These are phyloP conservation scores for Axis porcinus DNA, from an alignment of 2,113 vertebrate species.

Conservation along the genomic window DNA sequence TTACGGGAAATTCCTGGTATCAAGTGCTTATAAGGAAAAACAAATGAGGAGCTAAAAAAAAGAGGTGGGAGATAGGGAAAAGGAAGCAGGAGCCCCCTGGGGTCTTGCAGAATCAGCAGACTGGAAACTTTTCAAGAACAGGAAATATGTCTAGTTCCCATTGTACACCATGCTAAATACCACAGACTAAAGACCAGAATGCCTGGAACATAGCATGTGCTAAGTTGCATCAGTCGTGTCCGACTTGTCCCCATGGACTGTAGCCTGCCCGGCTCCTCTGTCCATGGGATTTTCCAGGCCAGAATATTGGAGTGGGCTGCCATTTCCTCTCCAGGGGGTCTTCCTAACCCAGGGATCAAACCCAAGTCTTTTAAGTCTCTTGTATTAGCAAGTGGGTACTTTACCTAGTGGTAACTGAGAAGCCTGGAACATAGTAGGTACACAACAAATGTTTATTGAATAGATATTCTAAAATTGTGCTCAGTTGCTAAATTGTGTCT, in stretches of 20 bases:
- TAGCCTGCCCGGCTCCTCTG: rapidly evolving
- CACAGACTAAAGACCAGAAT: not conserved
- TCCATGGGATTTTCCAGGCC: not conserved
- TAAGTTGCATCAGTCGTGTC: not conserved
- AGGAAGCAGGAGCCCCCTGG: not conserved
- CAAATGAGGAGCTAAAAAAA: not conserved
- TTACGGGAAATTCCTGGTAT: not conserved
- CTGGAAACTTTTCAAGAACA: not conserved
- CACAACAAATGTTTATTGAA: not conserved
- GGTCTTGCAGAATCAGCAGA: not conserved
- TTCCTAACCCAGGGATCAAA: not conserved
- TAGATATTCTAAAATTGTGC: not conserved
- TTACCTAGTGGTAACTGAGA: not conserved
- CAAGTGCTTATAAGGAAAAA: not conserved
- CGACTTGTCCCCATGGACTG: not conserved
- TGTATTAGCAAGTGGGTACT: not conserved
- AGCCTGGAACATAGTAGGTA: not conserved
- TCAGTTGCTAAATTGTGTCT: not conserved
- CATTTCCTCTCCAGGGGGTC: not conserved
- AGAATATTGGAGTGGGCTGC: not conserved
- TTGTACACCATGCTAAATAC: not conserved
- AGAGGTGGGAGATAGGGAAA: not conserved
- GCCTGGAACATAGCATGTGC: not conserved
- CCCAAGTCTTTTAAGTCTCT: not conserved
- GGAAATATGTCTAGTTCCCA: not conserved